phyloP scores from a whole-genome alignment of 2,797 vertebrate genomes.

The Choloepus didactylus region DNA sequence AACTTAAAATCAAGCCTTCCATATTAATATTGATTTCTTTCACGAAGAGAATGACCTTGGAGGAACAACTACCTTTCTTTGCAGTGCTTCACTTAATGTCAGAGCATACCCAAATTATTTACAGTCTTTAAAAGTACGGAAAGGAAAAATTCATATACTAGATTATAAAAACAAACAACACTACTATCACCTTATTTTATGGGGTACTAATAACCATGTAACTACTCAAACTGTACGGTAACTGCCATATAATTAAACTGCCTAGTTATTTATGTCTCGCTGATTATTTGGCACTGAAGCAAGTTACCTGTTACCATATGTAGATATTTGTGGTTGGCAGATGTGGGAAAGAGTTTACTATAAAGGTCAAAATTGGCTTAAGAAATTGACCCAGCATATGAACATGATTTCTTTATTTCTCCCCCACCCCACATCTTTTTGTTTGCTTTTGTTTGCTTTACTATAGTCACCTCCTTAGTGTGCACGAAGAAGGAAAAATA shows the following conservation, averaged over 20 bases:
- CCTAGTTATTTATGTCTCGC: slow-evolving; percentile 28
- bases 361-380: slow-evolving; percentile 49
- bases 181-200: slow-evolving; percentile 43
- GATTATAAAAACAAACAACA: slow-evolving; percentile 42
- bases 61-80: not conserved
- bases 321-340: slow-evolving; percentile 41
- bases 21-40: not conserved
- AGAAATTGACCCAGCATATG: not conserved
- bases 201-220: slow-evolving; percentile 60
- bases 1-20: not conserved
- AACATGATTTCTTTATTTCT: not conserved
- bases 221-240: slow-evolving; percentile 56
- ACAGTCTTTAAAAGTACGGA: slow-evolving; percentile 34
- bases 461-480: not conserved
- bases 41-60: not conserved
- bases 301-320: slow-evolving; percentile 65
- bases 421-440: not conserved
- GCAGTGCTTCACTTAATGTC: not conserved
- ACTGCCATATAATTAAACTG: slow-evolving; percentile 61
- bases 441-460: not conserved
- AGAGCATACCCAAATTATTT: not conserved
- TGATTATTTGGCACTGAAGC: slow-evolving; percentile 59
- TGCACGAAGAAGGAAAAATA: not conserved
- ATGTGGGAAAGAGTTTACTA: slow-evolving; percentile 30
- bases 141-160: slow-evolving; percentile 26